Evolutionary conservation across 2,888 invertebrate genomes (phyloP), one percentile per base, ranked within the genome.

Genomic region (Tipula confusa): DNA sequence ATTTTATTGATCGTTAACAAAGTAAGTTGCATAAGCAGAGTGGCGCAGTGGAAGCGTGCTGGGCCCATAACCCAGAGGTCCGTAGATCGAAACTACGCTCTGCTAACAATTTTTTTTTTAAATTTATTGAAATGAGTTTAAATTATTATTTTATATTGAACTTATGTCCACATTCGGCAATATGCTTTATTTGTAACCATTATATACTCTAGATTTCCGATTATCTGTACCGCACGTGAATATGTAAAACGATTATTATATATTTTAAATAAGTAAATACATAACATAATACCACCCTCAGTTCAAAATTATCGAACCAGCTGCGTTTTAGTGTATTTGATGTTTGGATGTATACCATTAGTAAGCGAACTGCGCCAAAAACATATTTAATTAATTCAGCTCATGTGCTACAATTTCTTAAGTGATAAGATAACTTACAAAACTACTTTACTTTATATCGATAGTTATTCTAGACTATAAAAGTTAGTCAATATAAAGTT

Each of bases 1-100:
- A n/a, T 9, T 64, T 24, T 24, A 64, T 0, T 24, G 7, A 64
- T 11, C 1, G 7, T 64, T 9, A 64, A 24, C 18, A 2, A 9
- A 64, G 3, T 6, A 64, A 64, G 11, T 24, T 3, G 4, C 2
- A 24, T 64, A 13, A 92, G 92, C 92, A 92, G 92, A 92, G 92
- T 92, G 92, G 93, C 92, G 93, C 92, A 93, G 92, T 92, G 92
- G 93, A 92, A 92, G 92, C 92, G 92, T 92, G 92, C 92, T 92
- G 92, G 92, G 92, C 92, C 92, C 92, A 93, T 93, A 92, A 93
- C 92, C 86, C 87, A 86, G 86, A 87, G 87, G 86, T 87, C 87
- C 86, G 86, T 86, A 85, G 87, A 87, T 87, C 87, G 86, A 87
- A 87, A 87, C 87, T 85, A 86, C 86, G 86, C 85, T 86, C 86